Conservation (phyloP, 2,797 vertebrate species). For the Thunnus albacares region DNA sequence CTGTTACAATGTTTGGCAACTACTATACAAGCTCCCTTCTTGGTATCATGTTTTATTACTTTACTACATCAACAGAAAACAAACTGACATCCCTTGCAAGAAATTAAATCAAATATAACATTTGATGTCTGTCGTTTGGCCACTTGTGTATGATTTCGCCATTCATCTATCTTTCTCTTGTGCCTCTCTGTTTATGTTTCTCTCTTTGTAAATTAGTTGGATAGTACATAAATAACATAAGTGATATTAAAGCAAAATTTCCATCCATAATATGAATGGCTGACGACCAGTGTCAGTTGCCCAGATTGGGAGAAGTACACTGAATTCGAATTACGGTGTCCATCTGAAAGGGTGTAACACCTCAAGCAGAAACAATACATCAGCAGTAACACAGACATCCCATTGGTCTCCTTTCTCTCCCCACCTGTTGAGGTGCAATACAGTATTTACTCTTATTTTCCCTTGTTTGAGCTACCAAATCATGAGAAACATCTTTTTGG, state of each 20-base stretch:
- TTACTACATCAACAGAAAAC: neutral
- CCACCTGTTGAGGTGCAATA: neutral
- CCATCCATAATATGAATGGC: neutral
- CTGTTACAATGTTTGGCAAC: no score
- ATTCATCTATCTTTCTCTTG: neutral
- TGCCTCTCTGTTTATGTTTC: neutral
- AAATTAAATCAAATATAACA: no score
- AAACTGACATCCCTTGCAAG: neutral
- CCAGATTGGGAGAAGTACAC: neutral
- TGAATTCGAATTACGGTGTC: neutral
- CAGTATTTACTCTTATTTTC: neutral
- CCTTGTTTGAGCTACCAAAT: neutral
- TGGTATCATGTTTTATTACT: neutral
- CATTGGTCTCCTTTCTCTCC: neutral
- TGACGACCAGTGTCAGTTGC: neutral
- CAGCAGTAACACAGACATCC: neutral
- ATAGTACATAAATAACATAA: neutral
- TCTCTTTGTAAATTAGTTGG: slow-evolving; percentile 8
- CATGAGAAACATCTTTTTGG: neutral
- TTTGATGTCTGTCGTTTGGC: neutral
- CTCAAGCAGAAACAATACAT: neutral
- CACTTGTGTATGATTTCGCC: neutral
- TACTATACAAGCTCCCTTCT: no score
- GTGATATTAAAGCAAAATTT: neutral
- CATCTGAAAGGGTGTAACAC: slow-evolving; percentile 1